Evolutionary conservation across 2,113 vertebrate species (phyloP), one percentile per base, ranked within the genome.

Genomic region (Vulpes ferrilata): DNA sequence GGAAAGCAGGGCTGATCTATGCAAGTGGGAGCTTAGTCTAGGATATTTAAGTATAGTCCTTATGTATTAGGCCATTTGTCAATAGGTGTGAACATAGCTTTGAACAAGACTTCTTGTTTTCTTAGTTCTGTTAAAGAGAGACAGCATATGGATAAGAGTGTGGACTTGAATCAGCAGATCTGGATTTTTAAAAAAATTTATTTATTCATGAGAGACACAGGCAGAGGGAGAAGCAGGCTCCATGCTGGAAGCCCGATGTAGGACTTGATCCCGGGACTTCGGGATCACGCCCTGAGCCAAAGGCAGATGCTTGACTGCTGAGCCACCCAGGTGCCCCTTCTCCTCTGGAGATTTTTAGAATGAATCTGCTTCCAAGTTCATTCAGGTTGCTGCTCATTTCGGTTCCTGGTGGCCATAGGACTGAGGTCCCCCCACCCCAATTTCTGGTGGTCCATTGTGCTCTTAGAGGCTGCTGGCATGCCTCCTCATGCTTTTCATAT

Each of bases 401-500:
- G 0, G 17, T 53, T 92, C 27, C 35, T 35, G 30, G 25, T 15
- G 7, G 3, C 25, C 60, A n/a, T 67, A 57, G 51, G 57, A 35
- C 16, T 10, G 25, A 55, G 32, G 27, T 23, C 6, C 57, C 25
- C 6, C 1, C 32, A 80, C 88, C 7, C 64, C 43, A 43, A 43
- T 82, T 3, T 10, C 35, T 30, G 32, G 7, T 12, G 64, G 12
- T 55, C 11, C 2, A 4, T 0, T 0, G 3, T 23, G 17, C 23
- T 81, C 38, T 27, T 55, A 60, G 62, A 67, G 27, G 25, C 22
- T 83, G 30, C 20, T 3, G 4, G 1, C 8, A 19, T 12, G 15
- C 53, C 25, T 79, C 51, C 20, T 57, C 5, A 10, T 11, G 17
- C 38, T 38, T 82, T 62, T 86, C 8, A 1, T 1, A 1, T 32